Evolutionary conservation across 2,113 vertebrate species (phyloP).

Genomic region (Psophia crepitans): DNA sequence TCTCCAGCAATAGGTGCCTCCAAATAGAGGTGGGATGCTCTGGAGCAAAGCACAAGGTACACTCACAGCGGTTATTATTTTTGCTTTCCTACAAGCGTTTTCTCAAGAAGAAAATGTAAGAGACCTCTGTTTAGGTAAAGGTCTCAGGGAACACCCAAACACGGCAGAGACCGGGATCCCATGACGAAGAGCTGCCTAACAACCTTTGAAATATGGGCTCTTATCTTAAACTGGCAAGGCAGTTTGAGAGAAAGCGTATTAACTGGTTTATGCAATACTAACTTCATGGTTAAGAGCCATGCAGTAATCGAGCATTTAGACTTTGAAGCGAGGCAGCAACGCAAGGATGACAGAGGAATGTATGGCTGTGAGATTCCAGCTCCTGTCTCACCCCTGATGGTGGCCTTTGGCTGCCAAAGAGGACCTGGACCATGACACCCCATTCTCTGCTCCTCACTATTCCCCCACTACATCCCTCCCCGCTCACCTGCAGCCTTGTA

Average conservation of each 20-base stretch:
- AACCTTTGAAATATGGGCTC: background rate
- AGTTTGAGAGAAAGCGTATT: background rate
- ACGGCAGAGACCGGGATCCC: background rate
- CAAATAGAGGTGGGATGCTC: background rate
- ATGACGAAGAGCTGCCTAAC: background rate
- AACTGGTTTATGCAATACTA: background rate
- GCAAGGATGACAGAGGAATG: background rate
- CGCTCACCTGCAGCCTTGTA: background rate
- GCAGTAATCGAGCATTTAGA: background rate
- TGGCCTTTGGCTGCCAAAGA: background rate
- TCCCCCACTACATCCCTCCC: too few relatives aligned
- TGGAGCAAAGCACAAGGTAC: background rate
- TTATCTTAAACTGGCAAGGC: conserved; percentile 23
- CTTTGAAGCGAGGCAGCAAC: background rate
- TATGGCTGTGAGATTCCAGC: background rate
- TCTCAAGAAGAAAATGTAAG: background rate
- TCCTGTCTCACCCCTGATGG: background rate
- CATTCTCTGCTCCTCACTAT: background rate
- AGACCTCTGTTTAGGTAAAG: background rate
- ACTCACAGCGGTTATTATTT: background rate
- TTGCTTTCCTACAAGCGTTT: background rate
- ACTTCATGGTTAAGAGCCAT: background rate
- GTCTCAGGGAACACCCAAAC: background rate
- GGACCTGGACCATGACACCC: accelerated
- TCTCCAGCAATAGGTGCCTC: background rate